These are phyloP conservation scores for Agriopis aurantiaria DNA, from an alignment of 2,888 invertebrate species.

Conservation along the genomic window DNA sequence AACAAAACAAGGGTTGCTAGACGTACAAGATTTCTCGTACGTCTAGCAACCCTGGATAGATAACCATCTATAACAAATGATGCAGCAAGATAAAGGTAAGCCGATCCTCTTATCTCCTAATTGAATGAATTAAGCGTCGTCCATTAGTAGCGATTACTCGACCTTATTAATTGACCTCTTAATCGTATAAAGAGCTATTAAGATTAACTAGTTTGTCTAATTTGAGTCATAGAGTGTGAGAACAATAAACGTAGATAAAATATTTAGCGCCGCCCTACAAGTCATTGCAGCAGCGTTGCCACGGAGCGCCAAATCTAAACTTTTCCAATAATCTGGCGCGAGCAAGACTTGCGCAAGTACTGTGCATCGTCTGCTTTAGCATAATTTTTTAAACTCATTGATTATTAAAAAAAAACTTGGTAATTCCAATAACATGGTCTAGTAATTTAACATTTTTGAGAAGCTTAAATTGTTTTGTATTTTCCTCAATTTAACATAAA, in stretches of 20 bases:
- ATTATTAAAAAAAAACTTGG: no score
- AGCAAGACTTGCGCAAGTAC: no score
- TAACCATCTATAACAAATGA: conserved; percentile 23
- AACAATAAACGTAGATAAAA: neutral
- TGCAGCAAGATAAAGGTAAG: conserved; percentile 32
- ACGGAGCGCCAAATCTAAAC: no score
- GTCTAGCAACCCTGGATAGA: neutral
- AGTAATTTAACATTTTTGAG: no score
- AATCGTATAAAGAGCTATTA: conserved; percentile 51
- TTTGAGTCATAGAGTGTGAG: conserved; percentile 30
- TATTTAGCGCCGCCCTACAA: neutral
- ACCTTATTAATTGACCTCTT: conserved; percentile 64
- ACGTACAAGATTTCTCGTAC: neutral
- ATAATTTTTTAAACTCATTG: no score
- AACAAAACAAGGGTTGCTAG: neutral
- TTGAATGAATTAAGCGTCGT: conserved; percentile 55
- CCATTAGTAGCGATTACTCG: conserved; percentile 52
- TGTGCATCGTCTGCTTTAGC: no score
- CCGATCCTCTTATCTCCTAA: conserved; percentile 50
- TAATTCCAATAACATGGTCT: no score
- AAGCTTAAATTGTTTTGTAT: no score
- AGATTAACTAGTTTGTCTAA: conserved; percentile 31
- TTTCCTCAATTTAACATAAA: no score
- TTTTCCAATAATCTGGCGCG: no score
- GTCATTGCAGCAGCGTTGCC: no score